Conservation (phyloP, 2,888 invertebrate genomes). For the Mimas tiliae region DNA sequence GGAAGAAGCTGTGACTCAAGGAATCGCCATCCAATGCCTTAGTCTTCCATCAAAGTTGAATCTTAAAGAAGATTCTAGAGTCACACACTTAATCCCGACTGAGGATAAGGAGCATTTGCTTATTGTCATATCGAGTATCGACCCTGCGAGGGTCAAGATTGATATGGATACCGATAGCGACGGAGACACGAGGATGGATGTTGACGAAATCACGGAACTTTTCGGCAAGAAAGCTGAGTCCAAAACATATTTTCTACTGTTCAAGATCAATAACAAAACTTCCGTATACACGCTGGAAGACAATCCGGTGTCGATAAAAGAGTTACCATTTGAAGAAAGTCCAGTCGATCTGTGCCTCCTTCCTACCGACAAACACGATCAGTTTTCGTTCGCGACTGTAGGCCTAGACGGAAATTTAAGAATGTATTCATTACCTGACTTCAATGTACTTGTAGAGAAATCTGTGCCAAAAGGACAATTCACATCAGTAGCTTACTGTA, state of each 20-base stretch:
- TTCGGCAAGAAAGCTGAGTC: conserved; percentile 59
- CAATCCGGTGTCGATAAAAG: conserved; percentile 85
- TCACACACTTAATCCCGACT: conserved; percentile 88
- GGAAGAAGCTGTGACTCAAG: conserved; percentile 72
- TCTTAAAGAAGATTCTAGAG: conserved; percentile 77
- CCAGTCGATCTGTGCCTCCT: conserved; percentile 89
- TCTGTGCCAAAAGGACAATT: conserved; percentile 89
- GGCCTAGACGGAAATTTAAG: conserved; percentile 90
- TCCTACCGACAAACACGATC: conserved; percentile 80
- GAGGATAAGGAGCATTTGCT: conserved; percentile 88
- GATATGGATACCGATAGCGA: conserved; percentile 66
- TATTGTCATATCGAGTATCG: conserved; percentile 81
- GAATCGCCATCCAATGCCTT: conserved; percentile 85
- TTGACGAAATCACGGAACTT: conserved; percentile 64
- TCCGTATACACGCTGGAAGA: conserved; percentile 79
- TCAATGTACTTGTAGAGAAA: conserved; percentile 88
- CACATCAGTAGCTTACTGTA: conserved; percentile 93
- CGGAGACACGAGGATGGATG: conserved; percentile 76
- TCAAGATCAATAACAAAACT: conserved; percentile 69
- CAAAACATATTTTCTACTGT: conserved; percentile 71
- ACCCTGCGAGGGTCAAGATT: conserved; percentile 60
- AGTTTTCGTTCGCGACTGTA: conserved; percentile 89
- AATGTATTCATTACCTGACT: conserved; percentile 88
- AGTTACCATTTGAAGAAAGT: conserved; percentile 86
- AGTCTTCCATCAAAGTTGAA: conserved; percentile 80